Conservation (phyloP, 1,140 invertebrate species). For the Drosophila jambulina region DNA sequence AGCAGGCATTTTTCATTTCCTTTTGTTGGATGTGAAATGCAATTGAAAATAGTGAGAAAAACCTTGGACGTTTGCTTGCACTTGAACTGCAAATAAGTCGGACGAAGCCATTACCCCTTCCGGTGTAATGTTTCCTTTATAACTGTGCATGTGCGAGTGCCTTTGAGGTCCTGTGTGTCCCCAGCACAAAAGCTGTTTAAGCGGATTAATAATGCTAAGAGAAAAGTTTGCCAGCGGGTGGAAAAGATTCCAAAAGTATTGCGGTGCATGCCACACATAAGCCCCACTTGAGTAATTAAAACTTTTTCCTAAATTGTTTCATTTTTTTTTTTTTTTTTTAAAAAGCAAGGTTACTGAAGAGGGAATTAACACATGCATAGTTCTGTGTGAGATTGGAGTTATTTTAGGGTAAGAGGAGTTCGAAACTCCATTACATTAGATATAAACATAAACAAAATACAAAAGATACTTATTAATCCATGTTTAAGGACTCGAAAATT, state of each 20-base stretch:
- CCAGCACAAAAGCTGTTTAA: slow-evolving; percentile 31
- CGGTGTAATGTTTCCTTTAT: neutral
- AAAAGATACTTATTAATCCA: neutral
- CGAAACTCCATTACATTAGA: no score
- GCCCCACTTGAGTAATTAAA: slow-evolving; percentile 5
- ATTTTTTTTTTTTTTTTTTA: no score
- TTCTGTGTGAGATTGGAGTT: neutral
- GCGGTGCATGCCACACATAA: slow-evolving; percentile 10
- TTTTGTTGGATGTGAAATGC: neutral
- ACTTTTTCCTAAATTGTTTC: neutral
- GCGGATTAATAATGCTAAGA: slow-evolving; percentile 40
- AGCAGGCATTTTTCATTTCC: slow-evolving; percentile 1
- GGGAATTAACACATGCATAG: neutral
- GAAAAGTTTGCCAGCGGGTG: slow-evolving; percentile 22
- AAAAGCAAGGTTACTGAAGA: neutral
- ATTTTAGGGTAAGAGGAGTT: neutral
- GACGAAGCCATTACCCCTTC: slow-evolving; percentile 9
- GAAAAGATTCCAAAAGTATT: slow-evolving; percentile 11
- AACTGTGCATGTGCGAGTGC: neutral
- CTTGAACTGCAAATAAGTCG: slow-evolving; percentile 31
- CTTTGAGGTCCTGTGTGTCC: slow-evolving; percentile 19
- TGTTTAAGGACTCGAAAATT: slow-evolving; percentile 14
- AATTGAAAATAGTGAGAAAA: slow-evolving; percentile 18
- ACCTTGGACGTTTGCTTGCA: slow-evolving; percentile 17
- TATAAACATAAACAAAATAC: no score